A percentile compares a stretch with the other conserved stretches of the same genome.
Conservation (phyloP, 37 sponge, comb jelly and placozoan genomes). For the Aplysina aerophoba region DNA sequence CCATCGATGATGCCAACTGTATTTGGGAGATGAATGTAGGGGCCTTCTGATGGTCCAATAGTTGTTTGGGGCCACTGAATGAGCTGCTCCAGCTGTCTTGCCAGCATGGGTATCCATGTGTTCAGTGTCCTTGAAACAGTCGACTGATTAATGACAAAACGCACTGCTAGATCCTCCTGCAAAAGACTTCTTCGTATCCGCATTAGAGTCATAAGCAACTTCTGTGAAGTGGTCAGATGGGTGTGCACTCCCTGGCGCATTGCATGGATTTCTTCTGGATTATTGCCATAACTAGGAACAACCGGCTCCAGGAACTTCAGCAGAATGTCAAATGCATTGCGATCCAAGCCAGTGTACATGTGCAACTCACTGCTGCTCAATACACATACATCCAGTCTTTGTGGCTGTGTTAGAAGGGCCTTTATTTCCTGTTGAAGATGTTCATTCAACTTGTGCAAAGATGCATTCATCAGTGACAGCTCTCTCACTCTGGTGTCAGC, state of each 20-base stretch:
- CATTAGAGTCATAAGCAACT: constrained; percentile 34
- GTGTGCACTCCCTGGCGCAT: not conserved
- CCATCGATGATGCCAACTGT: constrained; percentile 32
- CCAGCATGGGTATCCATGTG: constrained; percentile 36
- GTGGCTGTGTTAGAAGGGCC: constrained; percentile 16
- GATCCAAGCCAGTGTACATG: constrained; percentile 38
- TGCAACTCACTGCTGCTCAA: not conserved
- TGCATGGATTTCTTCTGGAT: not conserved
- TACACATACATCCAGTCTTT: constrained; percentile 39
- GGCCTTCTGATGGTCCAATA: not conserved
- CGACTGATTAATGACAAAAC: constrained; percentile 30
- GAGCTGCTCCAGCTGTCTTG: constrained; percentile 29
- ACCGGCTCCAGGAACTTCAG: constrained; percentile 27
- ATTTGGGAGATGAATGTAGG: not conserved
- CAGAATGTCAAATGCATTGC: constrained; percentile 11
- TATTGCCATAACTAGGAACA: constrained; percentile 4
- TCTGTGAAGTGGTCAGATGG: constrained; percentile 18
- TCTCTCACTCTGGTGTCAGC: not conserved
- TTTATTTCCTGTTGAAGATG: constrained; percentile 9
- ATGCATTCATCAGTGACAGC: constrained; percentile 18
- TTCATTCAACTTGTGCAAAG: constrained; percentile 18
- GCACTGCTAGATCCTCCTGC: constrained; percentile 32
- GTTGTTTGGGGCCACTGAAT: constrained; percentile 43
- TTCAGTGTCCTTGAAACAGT: constrained; percentile 41
- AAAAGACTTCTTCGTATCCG: constrained; percentile 17